Evolutionary conservation across 2,113 vertebrate species (phyloP).

Genomic region (Alaudala cheleensis): DNA sequence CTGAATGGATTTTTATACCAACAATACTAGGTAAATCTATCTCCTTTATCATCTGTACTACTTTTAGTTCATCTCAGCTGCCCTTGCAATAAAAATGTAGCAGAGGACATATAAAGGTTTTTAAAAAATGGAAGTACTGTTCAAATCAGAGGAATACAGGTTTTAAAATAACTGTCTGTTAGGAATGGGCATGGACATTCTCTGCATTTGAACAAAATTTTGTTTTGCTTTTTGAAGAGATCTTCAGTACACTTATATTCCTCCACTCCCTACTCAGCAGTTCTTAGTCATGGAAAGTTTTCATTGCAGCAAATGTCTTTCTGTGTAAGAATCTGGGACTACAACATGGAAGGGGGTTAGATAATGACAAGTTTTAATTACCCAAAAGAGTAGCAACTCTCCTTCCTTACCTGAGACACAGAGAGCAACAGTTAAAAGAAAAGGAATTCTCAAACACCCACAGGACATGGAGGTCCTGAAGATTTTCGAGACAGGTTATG

Average conservation of each 20-base stretch:
- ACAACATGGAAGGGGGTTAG: background rate
- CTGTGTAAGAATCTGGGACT: background rate
- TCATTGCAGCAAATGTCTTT: background rate
- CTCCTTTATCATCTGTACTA: background rate
- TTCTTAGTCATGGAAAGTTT: background rate
- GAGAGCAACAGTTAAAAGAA: background rate
- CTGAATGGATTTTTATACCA: background rate
- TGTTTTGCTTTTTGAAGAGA: background rate
- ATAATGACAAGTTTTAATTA: background rate
- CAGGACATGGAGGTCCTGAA: background rate
- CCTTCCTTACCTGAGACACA: background rate
- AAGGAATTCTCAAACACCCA: background rate
- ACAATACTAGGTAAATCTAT: background rate
- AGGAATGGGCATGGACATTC: background rate
- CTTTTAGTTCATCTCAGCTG: background rate
- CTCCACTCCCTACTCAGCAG: background rate
- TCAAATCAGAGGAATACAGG: background rate
- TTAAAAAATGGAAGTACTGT: background rate
- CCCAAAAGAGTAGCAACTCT: background rate
- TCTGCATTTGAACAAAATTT: background rate
- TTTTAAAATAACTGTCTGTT: background rate
- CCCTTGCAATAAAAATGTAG: background rate
- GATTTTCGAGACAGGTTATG: background rate
- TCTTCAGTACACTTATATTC: background rate
- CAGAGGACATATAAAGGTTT: background rate